A percentile compares a stretch with the other conserved stretches of the same genome.
phyloP scores from a whole-genome alignment of 1,140 invertebrate genomes.

The Drosophila takahashii region DNA sequence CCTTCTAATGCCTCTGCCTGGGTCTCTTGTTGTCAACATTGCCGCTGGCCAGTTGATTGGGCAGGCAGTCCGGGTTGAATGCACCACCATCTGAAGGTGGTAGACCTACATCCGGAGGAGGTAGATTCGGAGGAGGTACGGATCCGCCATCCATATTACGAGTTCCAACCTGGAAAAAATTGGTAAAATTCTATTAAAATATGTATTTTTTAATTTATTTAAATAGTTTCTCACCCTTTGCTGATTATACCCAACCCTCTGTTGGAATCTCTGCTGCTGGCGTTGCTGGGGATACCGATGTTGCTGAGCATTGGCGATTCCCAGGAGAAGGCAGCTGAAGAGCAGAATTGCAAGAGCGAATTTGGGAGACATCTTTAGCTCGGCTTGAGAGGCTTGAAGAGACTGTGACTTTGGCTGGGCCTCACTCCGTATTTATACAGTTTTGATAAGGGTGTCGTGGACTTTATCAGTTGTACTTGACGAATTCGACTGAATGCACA shows the following conservation, averaged over 20 bases:
- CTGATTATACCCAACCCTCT: not conserved
- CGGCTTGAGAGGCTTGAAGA: not conserved
- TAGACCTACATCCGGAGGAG: not conserved
- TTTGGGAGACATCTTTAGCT: slow-evolving; percentile 3
- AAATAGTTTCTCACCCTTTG: not conserved
- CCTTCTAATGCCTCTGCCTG: no score
- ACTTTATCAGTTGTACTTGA: not conserved
- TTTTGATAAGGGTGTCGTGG: no score
- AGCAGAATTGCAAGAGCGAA: not conserved
- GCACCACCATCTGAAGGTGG: not conserved
- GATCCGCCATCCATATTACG: not conserved
- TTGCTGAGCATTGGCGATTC: not conserved
- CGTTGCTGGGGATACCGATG: not conserved
- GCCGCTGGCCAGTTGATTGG: not conserved
- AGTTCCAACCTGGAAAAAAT: not conserved
- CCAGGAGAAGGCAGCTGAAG: not conserved
- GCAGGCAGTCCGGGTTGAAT: not conserved
- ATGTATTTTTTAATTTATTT: not conserved
- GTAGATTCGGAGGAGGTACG: not conserved
- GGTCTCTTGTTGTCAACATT: not conserved
- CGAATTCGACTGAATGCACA: not conserved
- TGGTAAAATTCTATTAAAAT: not conserved
- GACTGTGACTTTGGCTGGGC: not conserved
- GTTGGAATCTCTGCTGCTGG: not conserved
- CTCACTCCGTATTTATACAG: not conserved